Evolutionary conservation across 2,888 invertebrate genomes (phyloP), one percentile per base, ranked within the genome.

Genomic region (Dione vanillae): DNA sequence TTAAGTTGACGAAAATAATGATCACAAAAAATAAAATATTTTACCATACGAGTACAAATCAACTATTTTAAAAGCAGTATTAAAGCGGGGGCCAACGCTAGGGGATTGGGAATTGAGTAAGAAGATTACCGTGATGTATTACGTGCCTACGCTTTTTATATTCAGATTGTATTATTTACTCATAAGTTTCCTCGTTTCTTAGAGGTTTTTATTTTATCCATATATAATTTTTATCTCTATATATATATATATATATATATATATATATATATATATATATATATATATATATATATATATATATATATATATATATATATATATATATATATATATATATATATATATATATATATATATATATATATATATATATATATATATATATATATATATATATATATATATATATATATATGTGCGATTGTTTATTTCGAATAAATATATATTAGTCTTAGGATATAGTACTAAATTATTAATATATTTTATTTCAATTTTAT

Each of bases 41-140:
- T 56, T 65, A 40, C 35, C 41, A 40, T 64, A 69, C n/a, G n/a
- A n/a, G n/a, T n/a, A n/a, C 65, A 69, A 72, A 69, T 72, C 65
- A 72, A 66, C 69, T 69, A 72, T 72, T 65, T 61, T 65, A 43
- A 65, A 58, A 61, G 62, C 62, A 61, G 62, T 54, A 64, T 61
- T 66, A 59, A 61, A 61, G 65, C 56, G 77, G 78, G 77, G 76
- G 75, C 72, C 66, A 70, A 70, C 72, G 70, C 73, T 19, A 80
- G 77, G 78, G 75, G 75, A 75, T 79, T 79, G 79, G 85, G 85
- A 88, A 90, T 90, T 88, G 89, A 89, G 89, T 91, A 91, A 92
- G 91, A 86, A 91, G 91, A 91, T 92, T 91, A 91, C 87, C 78
- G 82, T 87, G 88, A 89, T 88, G 88, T 88, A 89, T 90, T 89